Evolutionary conservation across 2,113 vertebrate genomes (phyloP).

Genomic region (Laterallus jamaicensis): DNA sequence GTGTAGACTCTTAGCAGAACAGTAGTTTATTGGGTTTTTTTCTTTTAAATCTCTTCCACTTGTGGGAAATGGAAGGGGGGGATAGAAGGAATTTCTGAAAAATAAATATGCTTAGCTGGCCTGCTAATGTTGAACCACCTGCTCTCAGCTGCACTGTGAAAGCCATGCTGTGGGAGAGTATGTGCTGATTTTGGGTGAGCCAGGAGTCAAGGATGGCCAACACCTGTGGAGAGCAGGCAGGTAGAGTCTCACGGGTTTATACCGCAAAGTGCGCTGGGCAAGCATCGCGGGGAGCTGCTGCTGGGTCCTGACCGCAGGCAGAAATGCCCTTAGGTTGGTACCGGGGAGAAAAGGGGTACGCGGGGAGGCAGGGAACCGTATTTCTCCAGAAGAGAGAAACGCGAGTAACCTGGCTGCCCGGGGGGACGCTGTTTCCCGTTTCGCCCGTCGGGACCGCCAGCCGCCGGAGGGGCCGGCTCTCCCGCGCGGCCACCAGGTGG

Average conservation of each 20-base stretch:
- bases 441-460: no score
- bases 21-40: no score
- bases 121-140: background rate
- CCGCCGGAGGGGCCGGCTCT: background rate
- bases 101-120: background rate
- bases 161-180: background rate
- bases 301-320: background rate
- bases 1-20: background rate
- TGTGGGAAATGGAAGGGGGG: background rate
- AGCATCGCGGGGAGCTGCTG: fast-evolving
- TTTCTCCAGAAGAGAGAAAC: fast-evolving
- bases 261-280: fast-evolving
- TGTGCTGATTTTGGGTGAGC: background rate
- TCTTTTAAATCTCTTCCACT: background rate
- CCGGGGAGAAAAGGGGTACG: background rate
- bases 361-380: fast-evolving
- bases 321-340: fast-evolving
- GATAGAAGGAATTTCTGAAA: background rate
- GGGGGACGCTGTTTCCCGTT: no score
- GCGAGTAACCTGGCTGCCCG: fast-evolving
- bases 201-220: fast-evolving
- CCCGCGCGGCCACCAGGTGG: background rate
- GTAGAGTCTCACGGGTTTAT: background rate
- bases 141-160: background rate
- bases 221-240: background rate